These are phyloP conservation scores for Drosophila baimaii DNA, from an alignment of 1,140 invertebrate species.

Conservation along the genomic window DNA sequence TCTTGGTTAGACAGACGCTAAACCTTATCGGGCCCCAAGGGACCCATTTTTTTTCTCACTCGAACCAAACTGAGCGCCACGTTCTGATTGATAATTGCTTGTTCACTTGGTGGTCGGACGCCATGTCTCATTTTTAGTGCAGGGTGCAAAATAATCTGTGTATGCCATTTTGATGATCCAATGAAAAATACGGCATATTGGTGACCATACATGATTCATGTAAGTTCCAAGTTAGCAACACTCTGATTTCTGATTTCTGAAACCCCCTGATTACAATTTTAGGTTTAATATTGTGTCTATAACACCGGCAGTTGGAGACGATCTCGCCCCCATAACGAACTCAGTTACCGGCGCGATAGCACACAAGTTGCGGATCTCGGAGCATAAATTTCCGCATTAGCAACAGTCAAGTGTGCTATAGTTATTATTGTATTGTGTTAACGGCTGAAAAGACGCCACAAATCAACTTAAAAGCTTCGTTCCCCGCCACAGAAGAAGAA, in stretches of 20 bases:
- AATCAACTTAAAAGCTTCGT: slow-evolving; percentile 67
- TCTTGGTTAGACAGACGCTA: not conserved
- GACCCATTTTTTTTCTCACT: slow-evolving; percentile 18
- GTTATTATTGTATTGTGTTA: slow-evolving; percentile 42
- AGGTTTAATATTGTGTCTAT: slow-evolving; percentile 21
- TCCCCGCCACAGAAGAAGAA: slow-evolving; percentile 27
- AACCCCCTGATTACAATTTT: slow-evolving; percentile 10
- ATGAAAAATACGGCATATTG: slow-evolving; percentile 11
- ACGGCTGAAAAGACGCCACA: slow-evolving; percentile 59
- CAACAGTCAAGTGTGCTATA: slow-evolving; percentile 50
- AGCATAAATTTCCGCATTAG: slow-evolving; percentile 78
- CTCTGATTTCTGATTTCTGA: slow-evolving; percentile 1
- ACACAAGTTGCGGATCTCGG: slow-evolving; percentile 36
- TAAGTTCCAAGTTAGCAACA: not conserved
- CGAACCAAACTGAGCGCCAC: slow-evolving; percentile 1
- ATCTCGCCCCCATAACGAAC: slow-evolving; percentile 43
- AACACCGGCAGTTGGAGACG: slow-evolving; percentile 32
- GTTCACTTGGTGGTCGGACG: slow-evolving; percentile 5
- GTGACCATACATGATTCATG: slow-evolving; percentile 35
- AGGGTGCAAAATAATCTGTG: slow-evolving; percentile 68
- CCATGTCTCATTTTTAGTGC: slow-evolving; percentile 46
- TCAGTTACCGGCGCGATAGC: slow-evolving; percentile 62
- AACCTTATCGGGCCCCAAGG: slow-evolving; percentile 18
- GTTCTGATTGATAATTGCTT: slow-evolving; percentile 37
- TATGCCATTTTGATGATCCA: slow-evolving; percentile 47